Evolutionary conservation across 1,140 invertebrate genomes (phyloP).

Genomic region (Druon quercuslanigerum): DNA sequence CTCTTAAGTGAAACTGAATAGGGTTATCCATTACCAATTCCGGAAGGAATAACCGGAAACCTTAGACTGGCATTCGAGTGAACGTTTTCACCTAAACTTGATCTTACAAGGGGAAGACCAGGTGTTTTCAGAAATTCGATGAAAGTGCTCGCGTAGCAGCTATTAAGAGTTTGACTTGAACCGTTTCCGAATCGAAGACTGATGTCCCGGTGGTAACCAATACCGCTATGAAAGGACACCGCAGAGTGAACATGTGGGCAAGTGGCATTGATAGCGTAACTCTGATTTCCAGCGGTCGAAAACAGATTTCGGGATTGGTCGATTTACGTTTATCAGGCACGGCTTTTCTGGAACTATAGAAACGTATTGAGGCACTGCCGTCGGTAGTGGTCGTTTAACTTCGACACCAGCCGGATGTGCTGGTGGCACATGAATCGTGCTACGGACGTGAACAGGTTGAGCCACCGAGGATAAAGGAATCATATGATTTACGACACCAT

Average conservation of each 20-base stretch:
- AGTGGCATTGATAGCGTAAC: conserved; percentile 6
- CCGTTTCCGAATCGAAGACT: background rate
- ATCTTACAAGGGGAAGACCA: background rate
- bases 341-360: background rate
- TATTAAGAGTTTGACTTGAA: background rate
- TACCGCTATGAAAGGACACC: background rate
- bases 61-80: background rate
- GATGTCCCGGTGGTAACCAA: background rate
- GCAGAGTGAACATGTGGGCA: background rate
- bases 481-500: conserved; percentile 6
- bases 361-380: background rate
- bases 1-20: conserved; percentile 14
- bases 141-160: background rate
- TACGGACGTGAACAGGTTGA: conserved; percentile 5
- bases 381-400: background rate
- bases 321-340: background rate
- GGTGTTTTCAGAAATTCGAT: background rate
- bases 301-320: conserved; percentile 4
- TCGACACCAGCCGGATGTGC: background rate
- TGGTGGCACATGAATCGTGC: background rate
- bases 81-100: conserved; percentile 21
- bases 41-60: conserved; percentile 11
- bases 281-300: background rate
- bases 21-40: conserved; percentile 17
- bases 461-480: background rate